Evolutionary conservation across 2,888 invertebrate genomes (phyloP).

Genomic region (Yponomeuta malinellus): DNA sequence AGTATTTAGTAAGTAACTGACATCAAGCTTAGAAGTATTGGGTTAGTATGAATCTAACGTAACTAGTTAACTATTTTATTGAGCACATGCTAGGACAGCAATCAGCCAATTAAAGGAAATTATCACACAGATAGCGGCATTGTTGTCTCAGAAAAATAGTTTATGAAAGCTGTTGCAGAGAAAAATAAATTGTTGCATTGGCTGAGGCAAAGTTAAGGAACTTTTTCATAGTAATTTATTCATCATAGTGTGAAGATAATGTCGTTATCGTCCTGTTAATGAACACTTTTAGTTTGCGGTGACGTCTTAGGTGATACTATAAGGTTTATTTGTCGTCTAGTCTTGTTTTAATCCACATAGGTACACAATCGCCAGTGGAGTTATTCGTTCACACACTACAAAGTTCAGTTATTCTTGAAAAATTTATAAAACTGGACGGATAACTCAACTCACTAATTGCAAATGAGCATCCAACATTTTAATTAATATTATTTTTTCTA

Average conservation of each 20-base stretch:
- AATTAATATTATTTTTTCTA: conserved; percentile 34
- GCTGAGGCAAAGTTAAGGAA: conserved; percentile 14
- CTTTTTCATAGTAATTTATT: conserved; percentile 8
- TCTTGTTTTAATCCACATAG: not conserved
- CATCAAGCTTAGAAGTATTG: conserved; percentile 12
- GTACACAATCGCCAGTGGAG: not conserved
- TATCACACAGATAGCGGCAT: conserved; percentile 4
- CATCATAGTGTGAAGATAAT: not conserved
- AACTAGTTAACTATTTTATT: conserved; percentile 7
- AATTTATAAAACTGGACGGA: conserved; percentile 74
- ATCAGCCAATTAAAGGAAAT: conserved; percentile 8
- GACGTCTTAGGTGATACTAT: not conserved
- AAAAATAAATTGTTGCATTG: conserved; percentile 3
- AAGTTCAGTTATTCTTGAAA: conserved; percentile 35
- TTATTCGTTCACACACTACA: not conserved
- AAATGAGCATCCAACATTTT: conserved; percentile 68
- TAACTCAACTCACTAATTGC: conserved; percentile 71
- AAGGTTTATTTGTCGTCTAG: conserved; percentile 6
- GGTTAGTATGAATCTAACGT: conserved; percentile 7
- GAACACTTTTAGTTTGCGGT: not conserved
- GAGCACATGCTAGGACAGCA: conserved; percentile 13
- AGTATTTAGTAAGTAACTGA: conserved; percentile 8
- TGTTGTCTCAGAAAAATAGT: not conserved
- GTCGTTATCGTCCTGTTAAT: not conserved
- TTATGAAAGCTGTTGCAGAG: not conserved